Evolutionary conservation across 2,888 invertebrate genomes (phyloP).

Genomic region (Bellardia pandia): DNA sequence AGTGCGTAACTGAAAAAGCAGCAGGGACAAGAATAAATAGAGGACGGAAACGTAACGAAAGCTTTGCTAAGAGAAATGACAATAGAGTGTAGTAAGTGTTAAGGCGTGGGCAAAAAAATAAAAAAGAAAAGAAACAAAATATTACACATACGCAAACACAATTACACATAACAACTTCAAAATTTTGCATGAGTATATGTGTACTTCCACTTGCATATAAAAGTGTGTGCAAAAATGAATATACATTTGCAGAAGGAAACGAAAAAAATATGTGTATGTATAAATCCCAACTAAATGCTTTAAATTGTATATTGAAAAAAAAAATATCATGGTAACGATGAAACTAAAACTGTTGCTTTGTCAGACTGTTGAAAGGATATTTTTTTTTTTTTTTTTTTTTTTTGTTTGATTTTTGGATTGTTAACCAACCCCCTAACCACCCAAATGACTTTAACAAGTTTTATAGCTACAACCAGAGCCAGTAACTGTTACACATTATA

Average conservation of each 20-base stretch:
- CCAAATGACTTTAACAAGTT: neutral
- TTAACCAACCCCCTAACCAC: neutral
- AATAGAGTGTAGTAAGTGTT: conserved; percentile 42
- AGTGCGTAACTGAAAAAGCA: conserved; percentile 9
- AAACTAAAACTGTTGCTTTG: conserved; percentile 36
- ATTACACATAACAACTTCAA: neutral
- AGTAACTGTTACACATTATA: conserved; percentile 36
- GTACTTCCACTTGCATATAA: neutral
- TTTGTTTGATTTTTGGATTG: neutral
- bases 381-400: neutral
- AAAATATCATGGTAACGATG: neutral
- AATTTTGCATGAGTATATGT: neutral
- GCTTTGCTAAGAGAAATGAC: neutral
- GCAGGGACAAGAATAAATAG: neutral
- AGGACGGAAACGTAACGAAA: neutral
- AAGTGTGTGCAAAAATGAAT: neutral
- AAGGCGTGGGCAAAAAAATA: conserved; percentile 49
- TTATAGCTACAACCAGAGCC: neutral
- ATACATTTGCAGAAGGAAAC: neutral
- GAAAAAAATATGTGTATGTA: neutral
- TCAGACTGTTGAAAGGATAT: conserved; percentile 16
- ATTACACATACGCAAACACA: neutral
- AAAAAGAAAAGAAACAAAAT: neutral
- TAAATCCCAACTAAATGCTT: conserved; percentile 12
- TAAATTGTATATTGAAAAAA: conserved; percentile 16